A percentile compares a stretch with the other conserved stretches of the same genome.
Evolutionary conservation across 2,888 invertebrate species (phyloP).

Genomic region (Phengaris arion): DNA sequence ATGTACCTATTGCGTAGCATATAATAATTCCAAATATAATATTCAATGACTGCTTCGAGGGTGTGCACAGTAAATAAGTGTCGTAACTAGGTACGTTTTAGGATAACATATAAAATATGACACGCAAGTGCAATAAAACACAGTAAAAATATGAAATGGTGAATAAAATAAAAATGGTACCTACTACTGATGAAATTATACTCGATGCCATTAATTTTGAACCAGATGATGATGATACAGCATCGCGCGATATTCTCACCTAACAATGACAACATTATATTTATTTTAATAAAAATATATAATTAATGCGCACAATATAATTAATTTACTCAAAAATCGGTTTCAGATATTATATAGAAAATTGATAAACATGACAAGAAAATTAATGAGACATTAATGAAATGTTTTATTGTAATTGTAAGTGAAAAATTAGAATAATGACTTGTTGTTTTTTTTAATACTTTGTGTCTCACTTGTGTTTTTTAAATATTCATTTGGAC

Average conservation of each 20-base stretch:
- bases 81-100: constrained; percentile 18
- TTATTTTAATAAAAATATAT: background rate
- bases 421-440: background rate
- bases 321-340: background rate
- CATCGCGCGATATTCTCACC: background rate
- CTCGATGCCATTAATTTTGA: background rate
- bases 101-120: constrained; percentile 10
- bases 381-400: background rate
- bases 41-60: constrained; percentile 24
- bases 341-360: background rate
- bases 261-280: background rate
- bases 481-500: background rate
- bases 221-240: background rate
- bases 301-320: background rate
- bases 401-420: constrained; percentile 24
- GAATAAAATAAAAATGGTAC: no score
- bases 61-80: constrained; percentile 22
- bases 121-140: constrained; percentile 16
- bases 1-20: background rate
- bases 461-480: background rate
- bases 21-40: constrained; percentile 9
- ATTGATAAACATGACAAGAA: no score
- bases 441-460: background rate
- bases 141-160: background rate
- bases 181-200: no score